phyloP scores from a whole-genome alignment of 2,888 invertebrate species.

The Plutella xylostella region DNA sequence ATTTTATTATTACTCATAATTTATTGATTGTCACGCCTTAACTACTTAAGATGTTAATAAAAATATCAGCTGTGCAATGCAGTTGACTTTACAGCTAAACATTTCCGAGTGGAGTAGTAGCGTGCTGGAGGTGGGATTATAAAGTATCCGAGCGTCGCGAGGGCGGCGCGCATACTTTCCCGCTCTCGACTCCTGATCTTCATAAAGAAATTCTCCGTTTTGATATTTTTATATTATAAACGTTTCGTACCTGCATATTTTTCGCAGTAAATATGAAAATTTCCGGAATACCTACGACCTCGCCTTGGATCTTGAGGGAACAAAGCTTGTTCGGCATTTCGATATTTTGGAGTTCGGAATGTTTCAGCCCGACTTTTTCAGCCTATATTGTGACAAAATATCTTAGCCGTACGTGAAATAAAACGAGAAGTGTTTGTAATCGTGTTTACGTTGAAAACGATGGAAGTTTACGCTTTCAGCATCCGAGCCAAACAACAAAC shows the following conservation, averaged over 20 bases:
- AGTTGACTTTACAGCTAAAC: too few relatives aligned
- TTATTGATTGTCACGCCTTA: too few relatives aligned
- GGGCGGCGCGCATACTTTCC: constrained; percentile 51
- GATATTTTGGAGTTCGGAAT: constrained; percentile 38
- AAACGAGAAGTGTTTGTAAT: background rate
- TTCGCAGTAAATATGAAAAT: constrained; percentile 71
- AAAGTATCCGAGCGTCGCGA: constrained; percentile 39
- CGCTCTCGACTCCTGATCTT: constrained; percentile 60
- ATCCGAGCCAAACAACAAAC: constrained; percentile 56
- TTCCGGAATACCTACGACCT: constrained; percentile 61
- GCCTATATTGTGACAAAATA: constrained; percentile 18
- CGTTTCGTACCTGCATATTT: constrained; percentile 70
- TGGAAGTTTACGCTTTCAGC: constrained; percentile 54
- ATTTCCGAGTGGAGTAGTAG: too few relatives aligned
- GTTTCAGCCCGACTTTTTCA: constrained; percentile 22
- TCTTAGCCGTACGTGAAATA: background rate
- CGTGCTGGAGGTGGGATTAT: constrained; percentile 23
- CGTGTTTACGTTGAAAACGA: too few relatives aligned
- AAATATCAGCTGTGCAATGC: too few relatives aligned
- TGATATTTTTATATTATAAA: constrained; percentile 69
- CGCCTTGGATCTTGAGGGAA: constrained; percentile 47
- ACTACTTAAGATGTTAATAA: too few relatives aligned
- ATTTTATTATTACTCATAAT: too few relatives aligned
- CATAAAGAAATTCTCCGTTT: constrained; percentile 70
- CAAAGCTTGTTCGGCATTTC: constrained; percentile 55